Evolutionary conservation across 2,797 vertebrate species (phyloP).

Genomic region (Muscicapa striata): DNA sequence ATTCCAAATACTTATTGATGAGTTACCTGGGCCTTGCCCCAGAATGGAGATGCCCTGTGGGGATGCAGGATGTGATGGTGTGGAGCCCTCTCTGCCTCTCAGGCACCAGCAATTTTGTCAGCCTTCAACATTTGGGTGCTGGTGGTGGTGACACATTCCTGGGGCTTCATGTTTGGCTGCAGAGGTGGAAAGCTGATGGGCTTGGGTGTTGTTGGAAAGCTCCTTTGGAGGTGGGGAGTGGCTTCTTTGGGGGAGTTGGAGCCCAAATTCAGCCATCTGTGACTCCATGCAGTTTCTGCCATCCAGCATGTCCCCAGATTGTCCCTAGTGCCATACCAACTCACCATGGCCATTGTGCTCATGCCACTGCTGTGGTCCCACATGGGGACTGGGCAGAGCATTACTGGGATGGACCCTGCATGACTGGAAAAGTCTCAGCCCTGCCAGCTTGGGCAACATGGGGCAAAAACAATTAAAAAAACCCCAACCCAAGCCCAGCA

Average conservation of each 20-base stretch:
- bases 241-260: background rate
- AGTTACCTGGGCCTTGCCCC: background rate
- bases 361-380: fast-evolving
- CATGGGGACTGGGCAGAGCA: fast-evolving
- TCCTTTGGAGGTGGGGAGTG: background rate
- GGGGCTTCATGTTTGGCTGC: background rate
- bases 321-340: background rate
- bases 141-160: background rate
- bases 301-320: background rate
- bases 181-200: background rate
- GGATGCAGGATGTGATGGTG: background rate
- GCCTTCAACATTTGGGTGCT: background rate
- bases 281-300: fast-evolving
- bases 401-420: background rate
- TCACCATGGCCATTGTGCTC: fast-evolving
- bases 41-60: background rate
- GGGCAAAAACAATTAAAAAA: background rate
- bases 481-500: background rate
- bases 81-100: background rate
- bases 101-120: background rate
- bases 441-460: fast-evolving
- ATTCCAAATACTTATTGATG: background rate
- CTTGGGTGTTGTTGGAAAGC: background rate
- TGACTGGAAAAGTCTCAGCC: background rate
- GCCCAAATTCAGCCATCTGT: background rate